Conservation (phyloP, 64 coral and sea anemone genomes). For the Acropora yongei region DNA sequence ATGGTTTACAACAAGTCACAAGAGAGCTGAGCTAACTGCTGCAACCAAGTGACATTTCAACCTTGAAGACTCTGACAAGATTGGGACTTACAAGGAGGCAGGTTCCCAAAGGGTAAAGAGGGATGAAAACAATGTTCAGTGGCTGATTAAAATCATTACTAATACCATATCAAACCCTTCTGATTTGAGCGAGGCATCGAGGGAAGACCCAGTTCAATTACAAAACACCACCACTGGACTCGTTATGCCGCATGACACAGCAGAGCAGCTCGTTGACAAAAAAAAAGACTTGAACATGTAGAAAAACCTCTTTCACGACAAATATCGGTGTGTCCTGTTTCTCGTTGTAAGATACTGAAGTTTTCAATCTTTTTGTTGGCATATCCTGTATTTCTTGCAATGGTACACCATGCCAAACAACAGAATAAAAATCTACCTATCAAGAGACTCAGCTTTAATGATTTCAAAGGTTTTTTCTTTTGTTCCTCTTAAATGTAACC, state of each 20-base stretch:
- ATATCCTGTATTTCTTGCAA: too few species aligned
- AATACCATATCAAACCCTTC: too few species aligned
- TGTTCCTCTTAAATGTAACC: conserved; percentile 42
- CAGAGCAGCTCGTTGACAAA: conserved; percentile 32
- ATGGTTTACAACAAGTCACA: conserved; percentile 49
- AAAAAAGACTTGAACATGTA: too few species aligned
- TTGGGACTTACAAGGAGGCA: conserved; percentile 61
- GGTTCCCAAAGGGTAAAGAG: conserved; percentile 32
- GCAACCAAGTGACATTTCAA: conserved; percentile 5
- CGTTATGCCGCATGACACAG: conserved; percentile 31
- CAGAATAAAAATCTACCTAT: too few species aligned
- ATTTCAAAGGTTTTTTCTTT: conserved; percentile 43
- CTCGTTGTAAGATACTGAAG: too few species aligned
- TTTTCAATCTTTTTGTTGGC: too few species aligned
- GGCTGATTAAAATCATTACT: conserved; percentile 1
- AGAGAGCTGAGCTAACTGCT: conserved; percentile 35
- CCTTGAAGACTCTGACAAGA: not conserved
- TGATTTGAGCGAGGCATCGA: conserved; percentile 58
- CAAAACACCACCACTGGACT: conserved; percentile 22
- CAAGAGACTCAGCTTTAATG: conserved; percentile 34
- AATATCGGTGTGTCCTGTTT: too few species aligned
- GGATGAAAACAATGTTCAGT: conserved; percentile 56
- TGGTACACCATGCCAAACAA: too few species aligned
- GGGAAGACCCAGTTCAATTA: conserved; percentile 52
- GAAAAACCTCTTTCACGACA: too few species aligned